A percentile compares a stretch with the other conserved stretches of the same genome.
Conservation (phyloP, 2,113 vertebrate genomes). For the Spilogale gracilis region DNA sequence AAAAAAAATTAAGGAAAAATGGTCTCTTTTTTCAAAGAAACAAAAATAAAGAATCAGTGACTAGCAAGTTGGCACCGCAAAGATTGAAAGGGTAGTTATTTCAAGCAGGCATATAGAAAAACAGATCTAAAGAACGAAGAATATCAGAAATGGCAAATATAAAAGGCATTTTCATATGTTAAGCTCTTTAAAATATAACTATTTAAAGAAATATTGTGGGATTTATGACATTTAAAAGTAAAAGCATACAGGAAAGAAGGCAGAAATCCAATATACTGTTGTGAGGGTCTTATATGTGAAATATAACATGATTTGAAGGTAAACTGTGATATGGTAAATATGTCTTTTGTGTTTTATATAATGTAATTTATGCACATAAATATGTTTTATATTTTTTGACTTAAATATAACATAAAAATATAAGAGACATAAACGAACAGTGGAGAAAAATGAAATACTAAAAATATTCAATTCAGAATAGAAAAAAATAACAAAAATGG, state of each 20-base stretch:
- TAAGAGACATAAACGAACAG: neutral
- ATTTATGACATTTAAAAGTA: neutral
- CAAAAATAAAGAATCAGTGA: neutral
- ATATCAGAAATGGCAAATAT: neutral
- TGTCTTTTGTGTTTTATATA: neutral
- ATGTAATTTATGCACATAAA: neutral
- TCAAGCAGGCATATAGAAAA: neutral
- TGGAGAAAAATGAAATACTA: neutral
- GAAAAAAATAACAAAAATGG: neutral
- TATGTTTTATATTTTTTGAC: neutral
- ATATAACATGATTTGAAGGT: neutral
- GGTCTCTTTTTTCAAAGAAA: neutral
- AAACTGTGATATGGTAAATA: neutral
- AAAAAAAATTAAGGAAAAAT: neutral
- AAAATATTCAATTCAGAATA: neutral
- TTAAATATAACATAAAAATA: neutral
- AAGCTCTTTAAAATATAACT: neutral
- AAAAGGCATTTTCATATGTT: neutral
- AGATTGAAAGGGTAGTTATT: neutral
- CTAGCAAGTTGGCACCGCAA: neutral
- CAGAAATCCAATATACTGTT: neutral
- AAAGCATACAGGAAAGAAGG: neutral
- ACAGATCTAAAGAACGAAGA: neutral
- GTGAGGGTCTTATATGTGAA: neutral
- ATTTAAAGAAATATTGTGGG: neutral